Base-by-base conservation (phyloP, 2,888 invertebrate species). In the Nomada fucata region DNA sequence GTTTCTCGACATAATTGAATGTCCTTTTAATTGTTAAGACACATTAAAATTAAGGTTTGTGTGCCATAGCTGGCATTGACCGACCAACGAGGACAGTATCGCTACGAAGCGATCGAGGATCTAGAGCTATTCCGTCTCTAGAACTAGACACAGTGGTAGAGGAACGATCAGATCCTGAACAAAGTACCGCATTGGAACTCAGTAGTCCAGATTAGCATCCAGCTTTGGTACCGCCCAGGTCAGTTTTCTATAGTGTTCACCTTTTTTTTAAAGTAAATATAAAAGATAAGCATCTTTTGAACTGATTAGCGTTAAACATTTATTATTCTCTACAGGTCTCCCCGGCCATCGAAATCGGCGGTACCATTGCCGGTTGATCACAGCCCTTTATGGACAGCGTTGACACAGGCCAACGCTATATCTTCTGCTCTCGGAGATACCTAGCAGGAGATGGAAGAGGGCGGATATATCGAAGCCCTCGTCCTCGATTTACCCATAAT, bases 91-190 rank as follows among this genome's bases (percentile, higher is more conserved):
- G 96, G 92, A 95, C 95, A 82, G 95, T 96, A 91, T 95, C 95
- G 83, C 93, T 96, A 86, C 94, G 95, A 88, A 95, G 95, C 88
- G 96, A 96, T 92, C 94, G 96, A 90, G 95, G 96, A 69, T 96
- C 96, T 55, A 95, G 97, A 65, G 96, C 96, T n/a, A 96, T 96
- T 90, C 96, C 97, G 50, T 96, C 97, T 0, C 94, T 97, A 68
- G 97, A 97, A 92, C 95, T 97, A 87, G 97, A 97, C 93, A 97
- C 97, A 0, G 97, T 97, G 36, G 95, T 97, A 36, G 97, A 97
- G 92, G 97, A 97, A 91, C 95, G 97, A 80, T 97, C 97, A 18
- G 97, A 97, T 92, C 96, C 96, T 7, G 97, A 97, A 92, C 96
- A 96, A 91, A 96, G 92, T 80, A 93, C 93, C 2, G 93, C 91